Conservation (phyloP, 2,888 invertebrate species). For the Yponomeuta evonymella region DNA sequence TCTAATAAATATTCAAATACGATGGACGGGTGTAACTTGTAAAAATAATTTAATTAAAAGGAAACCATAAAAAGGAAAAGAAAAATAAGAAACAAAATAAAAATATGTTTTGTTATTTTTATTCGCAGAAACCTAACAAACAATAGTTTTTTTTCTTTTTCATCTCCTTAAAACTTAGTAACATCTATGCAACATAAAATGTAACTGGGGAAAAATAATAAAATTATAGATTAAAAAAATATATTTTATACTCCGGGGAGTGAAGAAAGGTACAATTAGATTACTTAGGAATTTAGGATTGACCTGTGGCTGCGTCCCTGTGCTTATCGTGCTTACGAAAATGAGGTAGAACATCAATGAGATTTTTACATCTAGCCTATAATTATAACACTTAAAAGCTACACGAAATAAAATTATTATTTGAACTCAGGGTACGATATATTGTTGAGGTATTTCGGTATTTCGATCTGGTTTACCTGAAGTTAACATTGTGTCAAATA, state of each 20-base stretch:
- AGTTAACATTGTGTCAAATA: background rate
- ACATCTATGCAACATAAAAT: conserved; percentile 78
- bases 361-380: conserved; percentile 66
- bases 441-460: conserved; percentile 10
- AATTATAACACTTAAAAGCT: conserved; percentile 57
- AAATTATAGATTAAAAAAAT: conserved; percentile 59
- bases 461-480: background rate
- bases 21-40: conserved; percentile 76
- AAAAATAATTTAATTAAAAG: conserved; percentile 44
- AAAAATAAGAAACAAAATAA: conserved; percentile 52
- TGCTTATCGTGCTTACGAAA: conserved; percentile 37
- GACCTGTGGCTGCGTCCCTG: conserved; percentile 57
- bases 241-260: conserved; percentile 73
- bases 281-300: conserved; percentile 41
- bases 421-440: conserved; percentile 43
- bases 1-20: conserved; percentile 63
- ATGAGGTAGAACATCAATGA: conserved; percentile 69
- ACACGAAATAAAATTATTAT: conserved; percentile 39
- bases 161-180: conserved; percentile 75
- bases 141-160: conserved; percentile 69
- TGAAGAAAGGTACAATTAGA: conserved; percentile 71
- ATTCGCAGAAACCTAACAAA: conserved; percentile 77
- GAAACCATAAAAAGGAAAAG: conserved; percentile 35
- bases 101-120: conserved; percentile 70
- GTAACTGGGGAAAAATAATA: conserved; percentile 68